Percentiles rank a stretch among this genome's conserved stretches.
These are phyloP conservation scores for Phragmatobia fuliginosa DNA, from an alignment of 2,888 invertebrate species.

Conservation along the genomic window DNA sequence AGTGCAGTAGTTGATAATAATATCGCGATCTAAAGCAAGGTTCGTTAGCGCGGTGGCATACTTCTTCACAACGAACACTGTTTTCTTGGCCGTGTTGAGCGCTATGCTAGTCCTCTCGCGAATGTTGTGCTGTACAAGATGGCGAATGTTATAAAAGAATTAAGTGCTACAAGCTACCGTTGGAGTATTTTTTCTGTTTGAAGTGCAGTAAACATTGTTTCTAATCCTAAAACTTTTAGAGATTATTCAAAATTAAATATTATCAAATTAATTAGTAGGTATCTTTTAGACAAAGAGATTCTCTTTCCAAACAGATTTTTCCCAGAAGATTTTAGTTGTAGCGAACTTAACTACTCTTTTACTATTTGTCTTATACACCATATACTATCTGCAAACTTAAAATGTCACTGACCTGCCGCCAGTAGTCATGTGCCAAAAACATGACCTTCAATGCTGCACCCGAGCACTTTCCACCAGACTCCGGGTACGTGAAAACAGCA, in stretches of 20 bases:
- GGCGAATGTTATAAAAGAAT: too few species aligned
- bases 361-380: too few species aligned
- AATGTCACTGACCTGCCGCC: constrained; percentile 88
- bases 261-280: too few species aligned
- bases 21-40: constrained; percentile 89
- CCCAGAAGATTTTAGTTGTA: neutral
- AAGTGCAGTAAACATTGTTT: too few species aligned
- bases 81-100: constrained; percentile 93
- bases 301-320: neutral
- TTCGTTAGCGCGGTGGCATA: constrained; percentile 93
- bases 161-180: neutral
- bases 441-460: constrained; percentile 99
- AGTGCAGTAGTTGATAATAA: constrained; percentile 90
- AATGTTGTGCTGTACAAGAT: constrained; percentile 88
- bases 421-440: constrained; percentile 95
- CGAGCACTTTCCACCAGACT: constrained; percentile 96
- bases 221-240: neutral
- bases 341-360: neutral
- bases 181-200: too few species aligned
- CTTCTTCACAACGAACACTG: constrained; percentile 95
- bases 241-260: neutral
- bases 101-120: constrained; percentile 90
- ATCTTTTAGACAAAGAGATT: neutral
- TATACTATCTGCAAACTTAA: neutral
- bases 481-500: constrained; percentile 96